Base-by-base conservation (phyloP, 1,140 invertebrate genomes). In the Acromyrmex charruanus region DNA sequence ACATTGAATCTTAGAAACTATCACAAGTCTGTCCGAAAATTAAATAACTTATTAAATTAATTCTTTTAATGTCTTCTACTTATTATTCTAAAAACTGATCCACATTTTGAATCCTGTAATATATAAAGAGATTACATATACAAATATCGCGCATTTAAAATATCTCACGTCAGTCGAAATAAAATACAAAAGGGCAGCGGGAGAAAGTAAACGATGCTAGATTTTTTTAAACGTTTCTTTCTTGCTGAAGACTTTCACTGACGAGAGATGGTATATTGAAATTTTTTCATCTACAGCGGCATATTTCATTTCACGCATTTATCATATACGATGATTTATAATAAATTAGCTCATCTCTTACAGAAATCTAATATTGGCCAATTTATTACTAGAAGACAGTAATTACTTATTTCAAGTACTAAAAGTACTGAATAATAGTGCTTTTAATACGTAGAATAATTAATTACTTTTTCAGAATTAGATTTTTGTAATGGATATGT, bases 181-280 rank as follows among this genome's bases (percentile, higher is more conserved):
- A 16, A 75, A 25, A 61, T 31, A 21, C 58, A 75, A 80, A 59
- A 81, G 18, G 21, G 14, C 21, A 81, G 0, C 12, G 12, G 44
- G 88, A 89, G 89, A 89, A 90, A 89, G 88, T 87, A n/a, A 39
- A 58, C 21, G 61, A 53, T 39, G 31, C 59, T 55, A 18, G n/a
- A 21, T 79, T 90, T 44, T 87, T 87, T 21, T 12, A 74, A 82
- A 21, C 4, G 44, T 49, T 77, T 69, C 79, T 86, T 65, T 61
- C 35, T 53, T 25, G 49, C 14, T 10, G 21, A 1, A 14, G 5
- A 84, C 82, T 89, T 89, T 89, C 87, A 89, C 88, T 72, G 3
- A 53, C 12, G 0, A 55, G 18, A 61, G 6, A 69, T 31, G 0
- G 14, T n/a, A n/a, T 21, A 14, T 31, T 2, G 4, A 3, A 77